phyloP scores from a whole-genome alignment of 1,140 invertebrate species.

The Apis florea region DNA sequence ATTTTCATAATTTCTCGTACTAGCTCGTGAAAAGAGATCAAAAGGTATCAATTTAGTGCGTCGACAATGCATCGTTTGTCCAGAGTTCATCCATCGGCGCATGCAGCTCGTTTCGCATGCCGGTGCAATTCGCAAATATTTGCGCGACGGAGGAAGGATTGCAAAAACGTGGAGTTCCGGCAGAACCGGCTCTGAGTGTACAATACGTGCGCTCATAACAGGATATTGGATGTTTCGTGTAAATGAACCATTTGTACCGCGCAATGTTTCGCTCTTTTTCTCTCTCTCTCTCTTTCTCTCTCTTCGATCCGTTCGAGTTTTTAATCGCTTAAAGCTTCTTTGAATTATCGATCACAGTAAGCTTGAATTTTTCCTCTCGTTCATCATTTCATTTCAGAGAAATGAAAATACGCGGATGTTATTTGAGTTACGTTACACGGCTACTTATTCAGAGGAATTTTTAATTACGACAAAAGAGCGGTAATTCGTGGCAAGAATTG shows the following conservation, averaged over 20 bases:
- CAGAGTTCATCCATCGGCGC: conserved; percentile 16
- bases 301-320: background rate
- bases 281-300: too few species aligned
- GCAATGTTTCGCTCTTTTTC: background rate
- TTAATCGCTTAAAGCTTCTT: background rate
- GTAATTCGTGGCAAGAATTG: too few species aligned
- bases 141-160: conserved; percentile 34
- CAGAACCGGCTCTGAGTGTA: background rate
- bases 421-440: too few species aligned
- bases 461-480: too few species aligned
- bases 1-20: too few species aligned
- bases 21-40: background rate
- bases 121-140: conserved; percentile 44
- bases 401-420: too few species aligned
- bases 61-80: conserved; percentile 25
- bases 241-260: conserved; percentile 31
- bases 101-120: conserved; percentile 36
- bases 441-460: too few species aligned
- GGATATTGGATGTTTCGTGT: conserved; percentile 41
- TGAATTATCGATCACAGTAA: background rate
- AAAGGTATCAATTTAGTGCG: conserved; percentile 1
- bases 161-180: conserved; percentile 35
- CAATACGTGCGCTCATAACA: conserved; percentile 26
- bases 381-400: too few species aligned
- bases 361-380: background rate